Percentiles rank a stretch among this genome's conserved stretches.
These are phyloP conservation scores for Podilymbus podiceps DNA, from an alignment of 2,113 vertebrate genomes.

Conservation along the genomic window DNA sequence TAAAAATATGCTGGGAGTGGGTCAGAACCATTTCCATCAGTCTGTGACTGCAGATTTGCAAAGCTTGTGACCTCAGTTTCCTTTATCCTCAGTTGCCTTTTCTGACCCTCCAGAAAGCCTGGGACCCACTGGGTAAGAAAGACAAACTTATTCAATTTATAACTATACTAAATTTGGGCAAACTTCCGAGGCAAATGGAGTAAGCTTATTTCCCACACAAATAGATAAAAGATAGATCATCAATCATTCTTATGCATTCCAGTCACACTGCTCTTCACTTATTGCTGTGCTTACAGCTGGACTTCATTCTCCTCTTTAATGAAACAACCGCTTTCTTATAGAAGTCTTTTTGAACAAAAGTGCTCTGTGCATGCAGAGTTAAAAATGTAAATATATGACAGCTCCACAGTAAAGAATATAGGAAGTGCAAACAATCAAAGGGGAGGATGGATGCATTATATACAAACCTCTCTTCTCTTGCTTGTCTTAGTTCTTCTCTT, in stretches of 20 bases:
- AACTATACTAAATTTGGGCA: neutral
- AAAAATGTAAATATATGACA: neutral
- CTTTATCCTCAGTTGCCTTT: slow-evolving; percentile 48
- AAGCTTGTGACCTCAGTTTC: slow-evolving; percentile 1
- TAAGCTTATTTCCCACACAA: slow-evolving; percentile 26
- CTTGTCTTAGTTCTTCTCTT: slow-evolving; percentile 89
- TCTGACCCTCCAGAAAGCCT: neutral
- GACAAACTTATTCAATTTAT: neutral
- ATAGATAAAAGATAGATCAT: slow-evolving; percentile 28
- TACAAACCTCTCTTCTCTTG: slow-evolving; percentile 93
- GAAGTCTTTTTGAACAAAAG: neutral
- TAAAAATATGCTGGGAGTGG: neutral
- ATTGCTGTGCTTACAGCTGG: slow-evolving; percentile 27
- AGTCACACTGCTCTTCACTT: slow-evolving; percentile 7
- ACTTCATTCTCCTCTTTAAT: slow-evolving; percentile 1
- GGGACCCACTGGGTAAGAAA: neutral
- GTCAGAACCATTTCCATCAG: neutral
- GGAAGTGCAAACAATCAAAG: neutral
- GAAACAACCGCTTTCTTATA: neutral
- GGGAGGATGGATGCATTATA: neutral
- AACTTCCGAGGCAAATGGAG: slow-evolving; percentile 17
- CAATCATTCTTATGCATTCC: slow-evolving; percentile 10
- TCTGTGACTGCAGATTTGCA: slow-evolving; percentile 18
- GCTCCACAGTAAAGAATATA: neutral
- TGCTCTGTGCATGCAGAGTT: slow-evolving; percentile 33